Conservation (phyloP, 1,140 invertebrate species). For the Cydia splendana region DNA sequence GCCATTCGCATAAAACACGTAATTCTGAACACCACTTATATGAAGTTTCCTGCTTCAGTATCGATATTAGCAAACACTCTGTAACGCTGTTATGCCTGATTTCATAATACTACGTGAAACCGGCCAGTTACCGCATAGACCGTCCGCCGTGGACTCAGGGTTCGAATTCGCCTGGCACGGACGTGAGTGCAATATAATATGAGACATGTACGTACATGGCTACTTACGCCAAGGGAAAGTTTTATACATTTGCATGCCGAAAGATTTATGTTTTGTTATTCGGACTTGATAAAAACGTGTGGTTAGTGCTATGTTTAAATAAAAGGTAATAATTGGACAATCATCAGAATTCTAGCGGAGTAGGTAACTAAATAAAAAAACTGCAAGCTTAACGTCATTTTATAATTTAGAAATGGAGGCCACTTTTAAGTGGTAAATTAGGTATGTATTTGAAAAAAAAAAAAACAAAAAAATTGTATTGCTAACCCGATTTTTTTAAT, state of each 20-base stretch:
- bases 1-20: too few relatives aligned
- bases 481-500: too few relatives aligned
- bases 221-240: background rate
- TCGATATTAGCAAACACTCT: constrained; percentile 1
- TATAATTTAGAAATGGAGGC: too few relatives aligned
- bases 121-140: background rate
- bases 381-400: too few relatives aligned
- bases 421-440: too few relatives aligned
- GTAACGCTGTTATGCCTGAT: background rate
- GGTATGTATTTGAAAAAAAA: too few relatives aligned
- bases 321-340: too few relatives aligned
- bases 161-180: background rate
- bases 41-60: background rate
- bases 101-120: background rate
- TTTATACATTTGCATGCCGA: background rate
- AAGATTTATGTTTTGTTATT: background rate
- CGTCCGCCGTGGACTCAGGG: background rate
- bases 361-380: too few relatives aligned
- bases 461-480: too few relatives aligned
- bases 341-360: too few relatives aligned
- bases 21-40: background rate
- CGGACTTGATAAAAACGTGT: too few relatives aligned
- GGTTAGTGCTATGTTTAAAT: too few relatives aligned
- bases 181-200: background rate
- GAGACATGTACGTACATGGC: background rate